Evolutionary conservation across 2,113 vertebrate genomes (phyloP), one percentile per base, ranked within the genome.

Genomic region (Anhinga rufa): DNA sequence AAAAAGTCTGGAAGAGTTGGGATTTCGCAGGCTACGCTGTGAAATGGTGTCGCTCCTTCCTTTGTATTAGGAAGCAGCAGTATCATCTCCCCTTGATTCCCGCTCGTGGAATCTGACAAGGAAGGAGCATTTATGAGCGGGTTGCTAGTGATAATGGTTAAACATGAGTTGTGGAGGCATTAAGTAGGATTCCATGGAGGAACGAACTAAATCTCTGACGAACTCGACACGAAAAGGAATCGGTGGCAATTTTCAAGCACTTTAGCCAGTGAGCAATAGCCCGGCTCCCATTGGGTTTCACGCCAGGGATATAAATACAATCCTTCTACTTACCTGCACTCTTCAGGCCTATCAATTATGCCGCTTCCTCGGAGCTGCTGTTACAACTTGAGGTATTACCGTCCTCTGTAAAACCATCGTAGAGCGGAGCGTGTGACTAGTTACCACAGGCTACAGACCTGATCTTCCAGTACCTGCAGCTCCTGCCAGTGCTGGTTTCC

Each of bases 161-260:
- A 97, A 97, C 97, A 98, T 97, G 97, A 98, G 97, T 97, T 92
- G 96, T 75, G 90, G 46, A 85, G 92, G 90, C 52, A 77, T 95
- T 97, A 97, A 96, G 94, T 88, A 68, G 94, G 94, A 96, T 96
- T 97, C 95, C 80, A 48, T 15, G 77, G 52, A 92, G 95, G 93
- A 83, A 92, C n/a, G 85, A 85, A 76, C 66, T 92, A 92, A 82
- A 96, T 95, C 96, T 96, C 93, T 62, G 68, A 88, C 83, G 94
- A 95, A 89, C 95, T 92, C 18, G 26, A 84, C 75, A 88, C 55
- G 22, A 55, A 94, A 92, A 82, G 87, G 92, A 84, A 62, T 74
- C 25, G 88, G 97, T 97, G 97, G 97, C 97, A 97, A 97, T 97
- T 98, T 97, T 82, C 80, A 89, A 93, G 96, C 86, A 4, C 95